phyloP scores from a whole-genome alignment of 2,113 vertebrate species.

The Gobius niger region DNA sequence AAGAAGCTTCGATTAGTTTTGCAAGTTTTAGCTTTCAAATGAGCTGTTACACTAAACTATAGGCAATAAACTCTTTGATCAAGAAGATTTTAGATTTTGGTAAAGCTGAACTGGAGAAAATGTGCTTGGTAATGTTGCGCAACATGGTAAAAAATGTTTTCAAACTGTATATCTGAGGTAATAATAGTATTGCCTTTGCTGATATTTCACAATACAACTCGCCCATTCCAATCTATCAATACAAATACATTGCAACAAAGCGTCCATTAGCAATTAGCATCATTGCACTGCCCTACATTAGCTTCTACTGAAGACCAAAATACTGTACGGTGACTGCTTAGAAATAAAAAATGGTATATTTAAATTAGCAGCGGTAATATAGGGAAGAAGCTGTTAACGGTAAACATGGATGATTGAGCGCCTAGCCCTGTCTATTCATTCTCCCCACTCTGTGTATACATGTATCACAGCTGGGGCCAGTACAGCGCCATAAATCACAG shows the following conservation, averaged over 20 bases:
- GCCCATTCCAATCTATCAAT: background rate
- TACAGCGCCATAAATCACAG: constrained; percentile 67
- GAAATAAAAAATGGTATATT: constrained; percentile 4
- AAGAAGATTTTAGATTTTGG: too few relatives aligned
- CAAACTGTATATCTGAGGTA: too few relatives aligned
- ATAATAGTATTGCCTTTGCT: too few relatives aligned
- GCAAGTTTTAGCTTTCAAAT: too few relatives aligned
- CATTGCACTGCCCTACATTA: background rate
- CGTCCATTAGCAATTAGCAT: background rate
- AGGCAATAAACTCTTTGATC: too few relatives aligned
- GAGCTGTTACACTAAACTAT: too few relatives aligned
- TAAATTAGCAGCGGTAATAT: constrained; percentile 7
- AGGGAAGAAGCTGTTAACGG: constrained; percentile 13
- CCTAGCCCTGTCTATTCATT: constrained; percentile 36
- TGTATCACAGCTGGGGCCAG: constrained; percentile 58
- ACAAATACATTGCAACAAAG: background rate
- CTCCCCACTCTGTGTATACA: constrained; percentile 41
- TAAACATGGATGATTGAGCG: constrained; percentile 48
- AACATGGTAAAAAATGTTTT: too few relatives aligned
- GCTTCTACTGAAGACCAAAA: background rate
- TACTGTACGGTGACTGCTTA: background rate
- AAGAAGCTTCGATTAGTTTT: too few relatives aligned
- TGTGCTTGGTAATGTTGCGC: too few relatives aligned
- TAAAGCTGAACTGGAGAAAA: too few relatives aligned
- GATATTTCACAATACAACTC: background rate